Base-by-base conservation (phyloP, 2,797 vertebrate genomes). In the Labeo calbasu region DNA sequence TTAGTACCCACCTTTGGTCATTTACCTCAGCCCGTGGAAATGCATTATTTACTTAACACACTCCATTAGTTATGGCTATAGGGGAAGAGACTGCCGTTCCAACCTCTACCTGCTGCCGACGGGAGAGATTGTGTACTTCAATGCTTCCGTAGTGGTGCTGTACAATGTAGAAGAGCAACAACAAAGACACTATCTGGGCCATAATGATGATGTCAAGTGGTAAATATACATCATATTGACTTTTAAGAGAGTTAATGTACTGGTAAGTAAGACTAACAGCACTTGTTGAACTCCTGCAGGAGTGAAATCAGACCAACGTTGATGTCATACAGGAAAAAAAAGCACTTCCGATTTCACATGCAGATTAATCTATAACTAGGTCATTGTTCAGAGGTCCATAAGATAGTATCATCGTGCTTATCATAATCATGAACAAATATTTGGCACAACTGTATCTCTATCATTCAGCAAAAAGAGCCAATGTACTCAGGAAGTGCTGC, bases 171-270 rank as follows among this genome's bases (percentile, higher is more conserved):
- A 96, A 84, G 97, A 97, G 59, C 96, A 96, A 91, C 95, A 96
- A 86, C 97, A 98, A 90, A 93, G 97, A 10, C 97, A 98, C 88
- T 98, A 98, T 91, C 90, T 97, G 88, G 97, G 97, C 11, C 97
- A 98, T 94, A 96, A 96, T 0, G 97, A 98, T 2, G 97, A 98
- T 46, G 96, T 98, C 89, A 98, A 98, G 90, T 98, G 97, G 97
- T 98, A 89, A 95, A 90, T 53, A 77, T 73, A 3, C 19, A 28
- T 17, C 17, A 55, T 70, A 28, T n/a, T 4, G 0, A 15, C 32
- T 14, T 46, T 77, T 76, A 59, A 57, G 32, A 51, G 15, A 2
- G 43, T 32, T 28, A 11, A n/a, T 72, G 4, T 19, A 28, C 46
- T 19, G 70, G 11, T 36, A 55, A 75, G n/a, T 6, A 55, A n/a